Percentiles rank a stretch among this genome's conserved stretches.
phyloP scores from a whole-genome alignment of 2,888 invertebrate species.

The Campoplex capitator region DNA sequence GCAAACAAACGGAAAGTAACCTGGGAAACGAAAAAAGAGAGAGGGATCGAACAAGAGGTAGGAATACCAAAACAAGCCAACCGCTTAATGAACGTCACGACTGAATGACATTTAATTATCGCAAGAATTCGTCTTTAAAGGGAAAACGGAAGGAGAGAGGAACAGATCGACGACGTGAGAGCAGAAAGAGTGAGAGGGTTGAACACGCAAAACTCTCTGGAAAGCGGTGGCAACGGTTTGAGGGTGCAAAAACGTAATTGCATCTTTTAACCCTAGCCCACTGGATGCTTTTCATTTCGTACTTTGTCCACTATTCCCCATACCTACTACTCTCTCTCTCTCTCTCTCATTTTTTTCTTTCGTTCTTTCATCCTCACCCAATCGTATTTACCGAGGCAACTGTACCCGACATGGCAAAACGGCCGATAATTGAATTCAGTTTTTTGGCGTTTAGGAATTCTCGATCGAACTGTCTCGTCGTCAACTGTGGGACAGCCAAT shows the following conservation, averaged over 20 bases:
- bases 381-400: slow-evolving; percentile 37
- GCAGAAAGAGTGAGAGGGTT: slow-evolving; percentile 26
- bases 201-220: slow-evolving; percentile 52
- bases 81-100: slow-evolving; percentile 78
- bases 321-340: slow-evolving; percentile 5
- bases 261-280: slow-evolving; percentile 69
- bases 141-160: slow-evolving; percentile 28
- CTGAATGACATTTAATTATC: slow-evolving; percentile 82
- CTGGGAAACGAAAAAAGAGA: slow-evolving; percentile 18
- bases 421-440: slow-evolving; percentile 79
- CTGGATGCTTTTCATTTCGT: slow-evolving; percentile 18
- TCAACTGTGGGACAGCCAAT: slow-evolving; percentile 22
- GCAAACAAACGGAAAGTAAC: slow-evolving; percentile 14
- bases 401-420: slow-evolving; percentile 44
- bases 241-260: slow-evolving; percentile 81
- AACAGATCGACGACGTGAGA: slow-evolving; percentile 41
- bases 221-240: slow-evolving; percentile 54
- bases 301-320: slow-evolving; percentile 8
- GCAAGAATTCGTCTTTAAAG: slow-evolving; percentile 78
- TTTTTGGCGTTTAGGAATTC: slow-evolving; percentile 78
- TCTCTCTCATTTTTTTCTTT: neutral
- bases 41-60: slow-evolving; percentile 6
- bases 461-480: slow-evolving; percentile 71
- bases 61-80: slow-evolving; percentile 69
- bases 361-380: slow-evolving; percentile 2